phyloP scores from a whole-genome alignment of 2,113 vertebrate genomes.

The Anas platyrhynchos region DNA sequence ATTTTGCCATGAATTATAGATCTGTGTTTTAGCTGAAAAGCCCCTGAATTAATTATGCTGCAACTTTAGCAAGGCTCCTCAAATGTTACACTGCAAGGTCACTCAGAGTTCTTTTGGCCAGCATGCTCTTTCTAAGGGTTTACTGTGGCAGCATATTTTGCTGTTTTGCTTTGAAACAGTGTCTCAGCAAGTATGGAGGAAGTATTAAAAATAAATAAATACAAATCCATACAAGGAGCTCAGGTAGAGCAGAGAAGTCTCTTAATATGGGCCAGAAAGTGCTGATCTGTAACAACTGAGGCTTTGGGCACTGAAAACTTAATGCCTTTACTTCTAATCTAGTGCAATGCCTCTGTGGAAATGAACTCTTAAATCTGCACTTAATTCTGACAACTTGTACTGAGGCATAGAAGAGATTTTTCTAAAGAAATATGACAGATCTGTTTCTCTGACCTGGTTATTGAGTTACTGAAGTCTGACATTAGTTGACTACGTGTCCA shows the following conservation, averaged over 20 bases:
- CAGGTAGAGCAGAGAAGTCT: slow-evolving; percentile 1
- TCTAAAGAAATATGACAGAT: background rate
- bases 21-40: background rate
- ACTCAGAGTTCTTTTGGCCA: background rate
- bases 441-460: background rate
- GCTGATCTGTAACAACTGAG: background rate
- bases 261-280: slow-evolving; percentile 1
- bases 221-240: background rate
- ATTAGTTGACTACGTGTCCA: background rate
- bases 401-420: background rate
- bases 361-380: slow-evolving; percentile 1
- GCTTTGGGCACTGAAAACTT: slow-evolving; percentile 42
- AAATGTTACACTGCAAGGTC: background rate
- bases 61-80: background rate
- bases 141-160: background rate
- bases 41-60: background rate
- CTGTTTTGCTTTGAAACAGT: background rate
- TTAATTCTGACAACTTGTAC: slow-evolving; percentile 37
- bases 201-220: background rate
- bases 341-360: background rate
- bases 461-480: slow-evolving; percentile 10
- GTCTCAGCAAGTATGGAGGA: background rate
- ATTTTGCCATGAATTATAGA: background rate
- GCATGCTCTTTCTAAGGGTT: background rate
- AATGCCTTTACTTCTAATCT: slow-evolving; percentile 42